Conservation (phyloP, 2,888 invertebrate genomes). For the Catocala fraxini region DNA sequence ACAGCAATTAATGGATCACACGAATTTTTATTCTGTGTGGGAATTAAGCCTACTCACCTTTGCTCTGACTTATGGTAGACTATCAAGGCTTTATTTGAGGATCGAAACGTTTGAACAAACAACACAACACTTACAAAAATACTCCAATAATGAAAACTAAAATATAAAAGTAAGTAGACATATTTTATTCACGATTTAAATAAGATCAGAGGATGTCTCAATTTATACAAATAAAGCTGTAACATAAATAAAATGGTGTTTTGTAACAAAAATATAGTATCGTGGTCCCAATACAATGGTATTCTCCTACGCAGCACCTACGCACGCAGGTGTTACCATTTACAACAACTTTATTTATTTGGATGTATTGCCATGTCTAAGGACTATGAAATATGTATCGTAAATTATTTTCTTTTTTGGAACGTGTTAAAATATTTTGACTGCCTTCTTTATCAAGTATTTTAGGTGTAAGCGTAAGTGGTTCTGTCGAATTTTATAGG, state of each 20-base stretch:
- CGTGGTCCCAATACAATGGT: conserved; percentile 46
- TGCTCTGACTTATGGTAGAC: no score
- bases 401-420: conserved; percentile 27
- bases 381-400: conserved; percentile 25
- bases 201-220: conserved; percentile 39
- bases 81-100: no score
- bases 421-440: background rate
- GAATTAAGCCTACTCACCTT: no score
- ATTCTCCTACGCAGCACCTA: conserved; percentile 69
- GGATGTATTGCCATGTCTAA: conserved; percentile 1
- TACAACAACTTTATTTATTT: conserved; percentile 56
- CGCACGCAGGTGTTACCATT: conserved; percentile 48
- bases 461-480: no score
- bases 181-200: conserved; percentile 28
- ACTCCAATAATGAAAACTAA: background rate
- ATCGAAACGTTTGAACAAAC: background rate
- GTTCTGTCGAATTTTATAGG: no score
- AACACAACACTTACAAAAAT: background rate
- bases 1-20: no score
- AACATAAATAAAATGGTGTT: conserved; percentile 49
- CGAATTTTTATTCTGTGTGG: no score
- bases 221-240: conserved; percentile 53
- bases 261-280: conserved; percentile 45
- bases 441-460: background rate
- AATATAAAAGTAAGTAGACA: background rate